A percentile compares a stretch with the other conserved stretches of the same genome.
Conservation (phyloP, 2,888 invertebrate species). For the Euzophera pinguis region DNA sequence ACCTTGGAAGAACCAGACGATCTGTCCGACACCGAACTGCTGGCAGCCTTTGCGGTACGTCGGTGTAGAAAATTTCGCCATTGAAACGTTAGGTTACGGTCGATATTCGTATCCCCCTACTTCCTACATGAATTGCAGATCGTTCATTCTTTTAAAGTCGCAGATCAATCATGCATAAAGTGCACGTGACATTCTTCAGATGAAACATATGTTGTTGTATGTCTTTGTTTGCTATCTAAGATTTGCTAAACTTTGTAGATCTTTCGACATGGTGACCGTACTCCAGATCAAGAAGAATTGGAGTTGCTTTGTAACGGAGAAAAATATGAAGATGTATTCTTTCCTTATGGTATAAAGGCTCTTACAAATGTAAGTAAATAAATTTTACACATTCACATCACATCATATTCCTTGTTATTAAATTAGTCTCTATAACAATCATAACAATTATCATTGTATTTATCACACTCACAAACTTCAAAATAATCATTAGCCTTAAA, state of each 20-base stretch:
- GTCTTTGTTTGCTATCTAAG: background rate
- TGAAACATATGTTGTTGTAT: background rate
- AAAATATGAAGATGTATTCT: slow-evolving; percentile 56
- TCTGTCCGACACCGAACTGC: slow-evolving; percentile 46
- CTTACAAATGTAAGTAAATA: slow-evolving; percentile 80
- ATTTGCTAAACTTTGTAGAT: slow-evolving; percentile 54
- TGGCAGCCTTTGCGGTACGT: slow-evolving; percentile 65
- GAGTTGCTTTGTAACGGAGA: slow-evolving; percentile 76
- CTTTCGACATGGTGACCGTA: slow-evolving; percentile 86
- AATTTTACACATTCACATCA: no score
- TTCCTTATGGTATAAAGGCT: slow-evolving; percentile 83
- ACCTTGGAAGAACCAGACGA: slow-evolving; percentile 32
- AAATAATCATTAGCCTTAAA: background rate
- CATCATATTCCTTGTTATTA: no score
- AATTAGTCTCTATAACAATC: no score
- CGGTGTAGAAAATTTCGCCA: slow-evolving; percentile 26
- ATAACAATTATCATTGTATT: no score
- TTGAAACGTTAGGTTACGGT: slow-evolving; percentile 31
- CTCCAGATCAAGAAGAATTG: slow-evolving; percentile 78
- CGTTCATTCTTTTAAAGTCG: slow-evolving; percentile 25
- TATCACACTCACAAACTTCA: no score
- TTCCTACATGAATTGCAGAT: slow-evolving; percentile 32
- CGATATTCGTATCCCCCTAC: slow-evolving; percentile 25
- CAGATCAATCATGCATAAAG: slow-evolving; percentile 16
- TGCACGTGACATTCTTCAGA: slow-evolving; percentile 2